Conservation (phyloP, 1,140 invertebrate genomes). For the Atta cephalotes region DNA sequence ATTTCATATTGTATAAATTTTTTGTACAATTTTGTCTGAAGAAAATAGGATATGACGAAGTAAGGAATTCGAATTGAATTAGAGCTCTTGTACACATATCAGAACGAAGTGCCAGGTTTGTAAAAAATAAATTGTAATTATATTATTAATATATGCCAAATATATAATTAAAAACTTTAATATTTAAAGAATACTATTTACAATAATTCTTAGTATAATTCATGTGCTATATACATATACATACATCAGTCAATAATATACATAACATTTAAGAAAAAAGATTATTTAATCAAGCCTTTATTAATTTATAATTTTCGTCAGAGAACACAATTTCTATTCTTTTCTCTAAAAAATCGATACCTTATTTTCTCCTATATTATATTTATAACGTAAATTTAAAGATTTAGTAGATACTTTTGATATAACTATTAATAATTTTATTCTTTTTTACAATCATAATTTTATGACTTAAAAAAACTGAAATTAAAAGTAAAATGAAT, state of each 20-base stretch:
- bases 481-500: conserved; percentile 95
- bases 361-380: background rate
- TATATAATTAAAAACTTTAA: conserved; percentile 54
- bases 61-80: conserved; percentile 33
- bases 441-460: conserved; percentile 89
- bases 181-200: conserved; percentile 37
- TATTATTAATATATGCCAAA: conserved; percentile 21
- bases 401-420: conserved; percentile 19
- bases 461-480: conserved; percentile 96
- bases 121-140: conserved; percentile 56
- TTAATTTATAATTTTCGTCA: background rate
- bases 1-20: conserved; percentile 55
- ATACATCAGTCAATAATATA: conserved; percentile 15
- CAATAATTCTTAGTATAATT: conserved; percentile 15
- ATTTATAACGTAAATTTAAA: background rate
- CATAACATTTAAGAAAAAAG: conserved; percentile 14
- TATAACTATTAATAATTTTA: conserved; percentile 43
- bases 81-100: conserved; percentile 36
- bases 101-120: conserved; percentile 44
- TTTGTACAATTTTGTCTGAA: conserved; percentile 51
- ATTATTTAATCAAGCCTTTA: conserved; percentile 13
- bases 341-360: background rate
- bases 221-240: background rate
- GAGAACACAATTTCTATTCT: background rate
- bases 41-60: background rate